These are phyloP conservation scores for Xiphorhynchus erythropygius DNA, from an alignment of 2,797 vertebrate species.

Conservation along the genomic window DNA sequence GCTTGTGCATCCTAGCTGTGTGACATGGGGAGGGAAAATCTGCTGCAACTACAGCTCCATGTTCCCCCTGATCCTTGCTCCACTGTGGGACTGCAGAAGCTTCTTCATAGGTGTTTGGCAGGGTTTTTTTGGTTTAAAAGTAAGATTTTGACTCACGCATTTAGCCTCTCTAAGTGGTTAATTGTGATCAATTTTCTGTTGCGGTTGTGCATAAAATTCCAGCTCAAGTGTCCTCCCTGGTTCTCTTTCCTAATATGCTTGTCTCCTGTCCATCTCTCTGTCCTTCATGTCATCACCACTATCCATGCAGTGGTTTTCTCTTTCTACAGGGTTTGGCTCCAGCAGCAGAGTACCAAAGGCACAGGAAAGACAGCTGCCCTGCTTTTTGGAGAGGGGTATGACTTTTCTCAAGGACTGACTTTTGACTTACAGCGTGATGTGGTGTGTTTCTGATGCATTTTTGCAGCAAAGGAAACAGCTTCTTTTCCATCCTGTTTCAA, in stretches of 20 bases:
- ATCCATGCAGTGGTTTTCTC: not conserved
- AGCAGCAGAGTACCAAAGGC: not conserved
- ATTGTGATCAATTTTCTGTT: not conserved
- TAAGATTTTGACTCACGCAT: not conserved
- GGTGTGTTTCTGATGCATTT: not conserved
- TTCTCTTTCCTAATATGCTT: not conserved
- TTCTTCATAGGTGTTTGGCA: not conserved
- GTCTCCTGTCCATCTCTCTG: not conserved
- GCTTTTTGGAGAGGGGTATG: not conserved
- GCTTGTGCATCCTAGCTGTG: fast-evolving
- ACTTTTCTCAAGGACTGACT: not conserved
- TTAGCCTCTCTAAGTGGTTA: not conserved
- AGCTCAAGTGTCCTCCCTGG: fast-evolving
- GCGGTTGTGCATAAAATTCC: not conserved
- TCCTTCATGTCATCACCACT: too few relatives aligned
- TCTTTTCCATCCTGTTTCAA: not conserved
- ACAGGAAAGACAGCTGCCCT: not conserved
- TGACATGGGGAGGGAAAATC: fast-evolving
- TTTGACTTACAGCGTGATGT: fast-evolving
- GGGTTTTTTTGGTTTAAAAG: not conserved
- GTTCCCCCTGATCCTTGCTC: not conserved
- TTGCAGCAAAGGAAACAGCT: not conserved
- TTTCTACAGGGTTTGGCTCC: not conserved
- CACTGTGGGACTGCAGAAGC: not conserved
- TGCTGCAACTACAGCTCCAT: fast-evolving